Evolutionary conservation across 1,140 invertebrate species (phyloP).

Genomic region (Sipha flava): DNA sequence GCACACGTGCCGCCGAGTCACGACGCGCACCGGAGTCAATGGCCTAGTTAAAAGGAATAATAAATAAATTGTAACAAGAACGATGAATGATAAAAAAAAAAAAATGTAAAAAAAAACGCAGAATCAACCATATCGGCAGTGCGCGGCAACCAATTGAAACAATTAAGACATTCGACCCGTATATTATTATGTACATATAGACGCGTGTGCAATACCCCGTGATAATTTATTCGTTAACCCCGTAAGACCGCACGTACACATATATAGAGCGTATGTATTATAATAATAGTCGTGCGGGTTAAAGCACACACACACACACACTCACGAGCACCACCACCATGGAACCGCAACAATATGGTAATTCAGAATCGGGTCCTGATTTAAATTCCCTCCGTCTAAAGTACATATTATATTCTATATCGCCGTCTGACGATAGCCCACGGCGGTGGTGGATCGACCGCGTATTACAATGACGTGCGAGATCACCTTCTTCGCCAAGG

Average conservation of each 20-base stretch:
- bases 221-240: slow-evolving; percentile 26
- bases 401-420: background rate
- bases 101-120: background rate
- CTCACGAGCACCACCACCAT: background rate
- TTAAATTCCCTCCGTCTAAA: background rate
- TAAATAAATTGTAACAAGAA: background rate
- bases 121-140: background rate
- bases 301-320: too few relatives aligned
- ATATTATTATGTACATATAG: background rate
- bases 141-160: slow-evolving; percentile 9
- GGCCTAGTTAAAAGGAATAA: background rate
- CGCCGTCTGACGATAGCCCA: background rate
- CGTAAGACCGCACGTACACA: background rate
- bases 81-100: background rate
- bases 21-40: background rate
- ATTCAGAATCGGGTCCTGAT: background rate
- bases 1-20: background rate
- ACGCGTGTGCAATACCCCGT: background rate
- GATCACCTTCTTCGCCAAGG: background rate
- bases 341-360: background rate
- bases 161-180: slow-evolving; percentile 16
- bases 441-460: background rate
- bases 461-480: background rate
- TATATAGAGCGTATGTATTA: background rate
- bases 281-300: background rate